Evolutionary conservation across 1,140 invertebrate species (phyloP), one percentile per base, ranked within the genome.

Genomic region (Vollenhovia emeryi): DNA sequence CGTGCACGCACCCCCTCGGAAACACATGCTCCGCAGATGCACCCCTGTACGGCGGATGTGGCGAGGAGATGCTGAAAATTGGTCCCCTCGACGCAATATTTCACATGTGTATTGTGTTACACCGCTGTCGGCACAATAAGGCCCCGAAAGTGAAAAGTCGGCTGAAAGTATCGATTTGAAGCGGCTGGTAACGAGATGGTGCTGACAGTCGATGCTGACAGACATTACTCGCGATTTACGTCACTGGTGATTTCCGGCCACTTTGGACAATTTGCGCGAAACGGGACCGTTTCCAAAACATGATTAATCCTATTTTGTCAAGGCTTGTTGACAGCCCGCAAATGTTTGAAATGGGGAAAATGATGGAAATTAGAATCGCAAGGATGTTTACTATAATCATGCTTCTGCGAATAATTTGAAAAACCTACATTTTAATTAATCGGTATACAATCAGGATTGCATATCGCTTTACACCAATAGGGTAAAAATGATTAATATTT

Each of bases 21-120:
- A 89, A 89, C 89, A 92, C 91, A 92, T 92, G 91, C 85, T 62
- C 68, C 76, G 82, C 91, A 92, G 90, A 92, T 92, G 91, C 86
- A 85, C 52, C 80, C 66, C 33, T 74, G 11, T 57, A 64, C 27
- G 50, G 73, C 48, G 84, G 78, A 82, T 74, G 80, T 84, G 50
- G 33, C 24, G 36, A 43, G 13, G 71, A 86, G 71, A 86, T n/a
- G 43, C 30, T 74, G 64, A 82, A 89, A 91, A 91, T 85, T 83
- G 84, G 69, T 79, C 78, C 88, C 86, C 86, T 71, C 33, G n/a
- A 71, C 27, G 86, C 85, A 84, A 90, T 88, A 89, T 87, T 91
- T 91, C 86, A 87, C 88, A 80, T 76, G 57, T 86, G 80, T 84
- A 91, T 91, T 92, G 89, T 90, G 85, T 91, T 91, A 87, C 82